Evolutionary conservation across 2,888 invertebrate genomes (phyloP).

Genomic region (Camptogramma bilineatum): DNA sequence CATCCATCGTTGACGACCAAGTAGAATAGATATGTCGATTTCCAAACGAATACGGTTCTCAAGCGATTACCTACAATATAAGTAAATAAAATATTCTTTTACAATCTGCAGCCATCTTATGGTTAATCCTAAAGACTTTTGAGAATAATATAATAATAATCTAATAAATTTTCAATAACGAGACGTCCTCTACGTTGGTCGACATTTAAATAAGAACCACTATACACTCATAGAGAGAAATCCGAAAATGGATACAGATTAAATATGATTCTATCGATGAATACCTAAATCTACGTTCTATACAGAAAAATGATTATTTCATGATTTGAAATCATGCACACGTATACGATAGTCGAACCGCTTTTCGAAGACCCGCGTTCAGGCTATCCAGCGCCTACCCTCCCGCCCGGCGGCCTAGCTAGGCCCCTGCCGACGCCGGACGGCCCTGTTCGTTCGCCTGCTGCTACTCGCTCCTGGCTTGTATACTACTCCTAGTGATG

Average conservation of each 20-base stretch:
- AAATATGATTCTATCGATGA: conserved; percentile 84
- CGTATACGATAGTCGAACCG: conserved; percentile 83
- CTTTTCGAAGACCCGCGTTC: conserved; percentile 78
- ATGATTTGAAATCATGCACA: conserved; percentile 83
- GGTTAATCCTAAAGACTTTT: conserved; percentile 81
- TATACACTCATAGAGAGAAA: conserved; percentile 86
- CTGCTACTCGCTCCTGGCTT: conserved; percentile 44
- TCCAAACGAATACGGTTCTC: conserved; percentile 67
- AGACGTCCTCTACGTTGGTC: conserved; percentile 85
- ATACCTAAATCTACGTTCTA: conserved; percentile 80
- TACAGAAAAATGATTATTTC: conserved; percentile 81
- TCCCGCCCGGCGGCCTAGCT: background rate
- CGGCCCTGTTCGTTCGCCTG: conserved; percentile 49
- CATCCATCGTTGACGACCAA: conserved; percentile 50
- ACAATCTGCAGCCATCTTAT: conserved; percentile 84
- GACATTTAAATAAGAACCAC: conserved; percentile 84
- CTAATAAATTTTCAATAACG: conserved; percentile 85
- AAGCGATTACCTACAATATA: conserved; percentile 80
- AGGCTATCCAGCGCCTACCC: conserved; percentile 61
- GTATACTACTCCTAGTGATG: conserved; percentile 48
- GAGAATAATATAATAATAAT: conserved; percentile 80
- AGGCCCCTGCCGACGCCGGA: conserved; percentile 11
- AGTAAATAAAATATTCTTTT: conserved; percentile 82
- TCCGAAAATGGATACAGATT: conserved; percentile 84
- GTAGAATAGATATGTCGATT: conserved; percentile 71